Evolutionary conservation across 2,888 invertebrate genomes (phyloP).

Genomic region (Autographa gamma): DNA sequence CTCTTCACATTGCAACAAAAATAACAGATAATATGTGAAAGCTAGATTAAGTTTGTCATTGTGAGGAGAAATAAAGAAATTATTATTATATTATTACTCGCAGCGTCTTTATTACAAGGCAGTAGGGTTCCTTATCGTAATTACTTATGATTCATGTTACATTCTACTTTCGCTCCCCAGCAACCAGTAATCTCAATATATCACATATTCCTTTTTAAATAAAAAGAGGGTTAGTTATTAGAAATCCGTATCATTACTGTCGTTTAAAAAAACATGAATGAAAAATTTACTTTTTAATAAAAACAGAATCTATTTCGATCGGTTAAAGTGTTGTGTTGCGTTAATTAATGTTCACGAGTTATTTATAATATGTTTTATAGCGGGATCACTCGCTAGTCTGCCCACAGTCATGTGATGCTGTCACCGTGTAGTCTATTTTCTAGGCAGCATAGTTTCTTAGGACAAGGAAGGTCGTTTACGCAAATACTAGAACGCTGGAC

Average conservation of each 20-base stretch:
- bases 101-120: background rate
- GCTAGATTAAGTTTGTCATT: too few relatives aligned
- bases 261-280: background rate
- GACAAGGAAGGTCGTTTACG: background rate
- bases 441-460: background rate
- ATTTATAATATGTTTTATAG: constrained; percentile 10
- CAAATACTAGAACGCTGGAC: background rate
- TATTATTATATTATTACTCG: too few relatives aligned
- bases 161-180: background rate
- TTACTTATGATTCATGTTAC: background rate
- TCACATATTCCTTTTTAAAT: constrained; percentile 13
- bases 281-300: background rate
- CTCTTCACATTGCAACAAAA: too few relatives aligned
- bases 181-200: background rate
- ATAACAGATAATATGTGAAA: too few relatives aligned
- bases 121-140: background rate
- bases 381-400: constrained; percentile 6
- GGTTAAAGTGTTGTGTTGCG: background rate
- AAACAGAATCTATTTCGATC: constrained; percentile 5
- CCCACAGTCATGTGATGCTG: constrained; percentile 3
- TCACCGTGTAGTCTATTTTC: constrained; percentile 3
- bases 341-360: constrained; percentile 9
- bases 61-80: too few relatives aligned
- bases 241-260: background rate
- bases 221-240: background rate